A percentile compares a stretch with the other conserved stretches of the same genome.
Evolutionary conservation across 2,797 vertebrate species (phyloP).

Genomic region (Chelmon rostratus): DNA sequence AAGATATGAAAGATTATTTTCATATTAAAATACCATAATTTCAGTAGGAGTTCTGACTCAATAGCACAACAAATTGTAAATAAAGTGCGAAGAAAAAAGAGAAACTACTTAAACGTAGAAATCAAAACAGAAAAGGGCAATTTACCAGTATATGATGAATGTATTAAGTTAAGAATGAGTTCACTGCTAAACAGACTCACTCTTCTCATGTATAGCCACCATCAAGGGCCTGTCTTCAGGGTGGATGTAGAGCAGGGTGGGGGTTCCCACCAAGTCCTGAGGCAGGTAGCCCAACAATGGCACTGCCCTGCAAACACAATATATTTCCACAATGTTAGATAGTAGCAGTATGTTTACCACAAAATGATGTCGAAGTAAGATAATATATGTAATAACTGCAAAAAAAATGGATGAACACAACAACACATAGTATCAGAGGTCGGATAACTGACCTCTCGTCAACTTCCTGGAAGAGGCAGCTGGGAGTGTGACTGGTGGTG

Average conservation of each 20-base stretch:
- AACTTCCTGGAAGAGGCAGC: slow-evolving; percentile 95
- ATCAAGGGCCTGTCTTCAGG: slow-evolving; percentile 92
- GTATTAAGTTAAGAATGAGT: neutral
- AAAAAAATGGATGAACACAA: neutral
- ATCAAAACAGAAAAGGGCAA: neutral
- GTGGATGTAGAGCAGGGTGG: slow-evolving; percentile 91
- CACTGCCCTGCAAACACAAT: slow-evolving; percentile 84
- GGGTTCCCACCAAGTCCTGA: slow-evolving; percentile 92
- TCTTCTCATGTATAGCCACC: slow-evolving; percentile 94
- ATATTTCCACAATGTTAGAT: neutral
- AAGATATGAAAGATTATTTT: neutral
- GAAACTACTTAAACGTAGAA: neutral
- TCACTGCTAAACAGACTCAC: slow-evolving; percentile 78
- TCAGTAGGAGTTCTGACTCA: neutral
- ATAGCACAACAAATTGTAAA: neutral
- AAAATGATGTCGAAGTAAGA: neutral
- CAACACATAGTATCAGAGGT: neutral
- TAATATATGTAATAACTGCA: neutral
- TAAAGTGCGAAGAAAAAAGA: neutral
- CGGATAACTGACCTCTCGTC: slow-evolving; percentile 90
- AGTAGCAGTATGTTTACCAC: neutral
- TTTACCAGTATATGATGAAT: neutral
- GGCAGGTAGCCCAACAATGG: slow-evolving; percentile 92
- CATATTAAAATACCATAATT: neutral
- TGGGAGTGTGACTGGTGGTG: slow-evolving; percentile 95